These are phyloP conservation scores for Triplophysa siluroides DNA, from an alignment of 2,113 vertebrate species.

Conservation along the genomic window DNA sequence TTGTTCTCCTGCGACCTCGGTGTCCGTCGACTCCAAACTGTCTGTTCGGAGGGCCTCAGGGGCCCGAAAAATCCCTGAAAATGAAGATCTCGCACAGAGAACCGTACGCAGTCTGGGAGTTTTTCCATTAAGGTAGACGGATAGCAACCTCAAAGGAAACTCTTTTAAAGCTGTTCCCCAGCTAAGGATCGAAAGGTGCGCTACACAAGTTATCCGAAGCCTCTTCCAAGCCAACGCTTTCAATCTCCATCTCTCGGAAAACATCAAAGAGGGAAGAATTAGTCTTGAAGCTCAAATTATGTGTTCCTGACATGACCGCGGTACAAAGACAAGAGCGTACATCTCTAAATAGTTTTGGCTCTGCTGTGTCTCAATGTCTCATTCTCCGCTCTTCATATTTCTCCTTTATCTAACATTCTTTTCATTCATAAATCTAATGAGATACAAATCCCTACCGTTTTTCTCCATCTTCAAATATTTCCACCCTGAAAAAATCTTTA, in stretches of 20 bases:
- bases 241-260: conserved; percentile 14
- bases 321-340: conserved; percentile 43
- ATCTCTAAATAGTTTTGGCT: conserved; percentile 7
- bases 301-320: conserved; percentile 41
- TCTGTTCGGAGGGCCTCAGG: conserved; percentile 3
- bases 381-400: background rate
- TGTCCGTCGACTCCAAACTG: conserved; percentile 30
- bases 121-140: background rate
- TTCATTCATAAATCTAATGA: background rate
- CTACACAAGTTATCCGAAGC: conserved; percentile 23
- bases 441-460: too few species aligned
- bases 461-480: too few species aligned
- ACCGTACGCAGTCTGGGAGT: background rate
- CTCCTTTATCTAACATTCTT: background rate
- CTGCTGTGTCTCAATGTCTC: background rate
- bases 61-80: background rate
- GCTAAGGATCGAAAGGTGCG: conserved; percentile 14
- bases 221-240: conserved; percentile 37
- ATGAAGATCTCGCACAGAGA: background rate
- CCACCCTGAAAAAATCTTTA: too few species aligned
- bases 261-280: conserved; percentile 41
- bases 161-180: conserved; percentile 13
- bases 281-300: conserved; percentile 43
- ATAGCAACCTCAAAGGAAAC: conserved; percentile 30
- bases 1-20: conserved; percentile 46